phyloP scores from a whole-genome alignment of 2,797 vertebrate species.

The Lates japonicus region DNA sequence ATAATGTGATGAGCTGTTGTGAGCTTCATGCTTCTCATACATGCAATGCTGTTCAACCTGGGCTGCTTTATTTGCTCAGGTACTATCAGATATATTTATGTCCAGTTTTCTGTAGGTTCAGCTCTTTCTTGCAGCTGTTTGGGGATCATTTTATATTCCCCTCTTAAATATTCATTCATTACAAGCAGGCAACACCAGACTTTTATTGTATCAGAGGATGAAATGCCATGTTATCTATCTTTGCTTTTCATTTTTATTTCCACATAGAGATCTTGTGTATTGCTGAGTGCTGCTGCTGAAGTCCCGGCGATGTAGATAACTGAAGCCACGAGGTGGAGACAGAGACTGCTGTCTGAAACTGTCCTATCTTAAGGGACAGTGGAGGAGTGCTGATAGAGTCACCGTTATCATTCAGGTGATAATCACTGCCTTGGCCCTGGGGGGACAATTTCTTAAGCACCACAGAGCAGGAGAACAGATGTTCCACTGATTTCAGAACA shows the following conservation, averaged over 20 bases:
- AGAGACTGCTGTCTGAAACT: constrained; percentile 63
- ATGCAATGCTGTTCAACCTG: neutral
- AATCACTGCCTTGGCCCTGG: constrained; percentile 1
- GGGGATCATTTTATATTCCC: neutral
- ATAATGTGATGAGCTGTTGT: neutral
- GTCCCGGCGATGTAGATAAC: neutral
- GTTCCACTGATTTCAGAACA: constrained; percentile 19
- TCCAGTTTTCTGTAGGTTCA: no score
- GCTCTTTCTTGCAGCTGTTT: neutral
- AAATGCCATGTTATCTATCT: neutral
- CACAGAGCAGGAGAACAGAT: constrained; percentile 30
- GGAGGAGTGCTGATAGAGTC: neutral
- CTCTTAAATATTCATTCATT: neutral
- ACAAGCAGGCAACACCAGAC: neutral
- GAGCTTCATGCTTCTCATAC: neutral
- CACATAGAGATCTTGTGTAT: neutral
- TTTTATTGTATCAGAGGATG: neutral
- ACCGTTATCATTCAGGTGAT: constrained; percentile 5
- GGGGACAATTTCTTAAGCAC: neutral
- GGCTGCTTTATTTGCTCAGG: neutral
- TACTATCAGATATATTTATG: neutral
- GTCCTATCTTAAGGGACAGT: neutral
- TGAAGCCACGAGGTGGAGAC: constrained; percentile 77
- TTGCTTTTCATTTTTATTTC: neutral
- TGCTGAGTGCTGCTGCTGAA: neutral